These are phyloP conservation scores for Xanthia togata DNA, from an alignment of 2,888 invertebrate species.

Conservation along the genomic window DNA sequence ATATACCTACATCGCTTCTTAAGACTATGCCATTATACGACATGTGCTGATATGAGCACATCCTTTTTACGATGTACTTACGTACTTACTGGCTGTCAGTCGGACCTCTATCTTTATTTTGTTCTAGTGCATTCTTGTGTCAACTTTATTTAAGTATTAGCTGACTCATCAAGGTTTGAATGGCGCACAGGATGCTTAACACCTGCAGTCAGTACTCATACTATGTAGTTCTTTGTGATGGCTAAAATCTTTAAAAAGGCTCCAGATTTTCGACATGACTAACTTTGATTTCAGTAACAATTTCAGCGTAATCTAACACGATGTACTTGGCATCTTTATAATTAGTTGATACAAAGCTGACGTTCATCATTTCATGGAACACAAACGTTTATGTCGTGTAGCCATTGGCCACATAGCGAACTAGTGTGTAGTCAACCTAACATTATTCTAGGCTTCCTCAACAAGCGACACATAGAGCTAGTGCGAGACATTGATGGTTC, in stretches of 20 bases:
- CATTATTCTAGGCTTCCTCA: constrained; percentile 79
- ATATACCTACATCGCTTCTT: constrained; percentile 17
- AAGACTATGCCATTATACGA: constrained; percentile 5
- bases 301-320: not conserved
- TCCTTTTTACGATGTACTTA: constrained; percentile 48
- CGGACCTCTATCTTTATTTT: constrained; percentile 20
- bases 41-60: constrained; percentile 50
- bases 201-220: constrained; percentile 7
- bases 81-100: constrained; percentile 6
- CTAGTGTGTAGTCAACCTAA: constrained; percentile 69
- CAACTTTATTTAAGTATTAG: constrained; percentile 15
- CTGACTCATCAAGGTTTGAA: constrained; percentile 48
- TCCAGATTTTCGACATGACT: not conserved
- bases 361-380: constrained; percentile 50
- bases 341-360: constrained; percentile 26
- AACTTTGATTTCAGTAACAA: not conserved
- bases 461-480: constrained; percentile 49
- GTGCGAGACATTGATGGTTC: not conserved
- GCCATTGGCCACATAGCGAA: constrained; percentile 61
- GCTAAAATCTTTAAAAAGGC: not conserved
- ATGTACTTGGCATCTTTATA: constrained; percentile 12
- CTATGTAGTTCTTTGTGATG: constrained; percentile 14
- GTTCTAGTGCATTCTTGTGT: constrained; percentile 45
- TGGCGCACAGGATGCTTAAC: constrained; percentile 11
- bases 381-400: constrained; percentile 51